phyloP scores from a whole-genome alignment of 2,888 invertebrate genomes.

The Saturnia japonica region DNA sequence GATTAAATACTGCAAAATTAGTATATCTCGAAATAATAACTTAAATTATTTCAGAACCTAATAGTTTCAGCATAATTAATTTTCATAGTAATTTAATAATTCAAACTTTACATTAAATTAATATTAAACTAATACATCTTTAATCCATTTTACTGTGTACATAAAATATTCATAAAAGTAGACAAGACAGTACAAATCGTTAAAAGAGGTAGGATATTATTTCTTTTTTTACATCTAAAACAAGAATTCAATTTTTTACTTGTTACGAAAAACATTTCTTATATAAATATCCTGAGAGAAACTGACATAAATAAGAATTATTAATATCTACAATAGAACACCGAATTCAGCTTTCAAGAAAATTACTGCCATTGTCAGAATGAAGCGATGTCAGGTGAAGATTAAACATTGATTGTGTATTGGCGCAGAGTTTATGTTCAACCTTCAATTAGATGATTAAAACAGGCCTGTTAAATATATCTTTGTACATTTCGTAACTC shows the following conservation, averaged over 20 bases:
- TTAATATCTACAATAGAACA: constrained; percentile 47
- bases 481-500: background rate
- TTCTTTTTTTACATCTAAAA: background rate
- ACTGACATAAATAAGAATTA: constrained; percentile 37
- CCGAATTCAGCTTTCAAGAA: constrained; percentile 44
- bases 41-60: background rate
- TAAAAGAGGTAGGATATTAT: background rate
- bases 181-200: background rate
- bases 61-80: background rate
- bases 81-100: no score
- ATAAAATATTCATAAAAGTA: constrained; percentile 2
- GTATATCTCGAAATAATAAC: background rate
- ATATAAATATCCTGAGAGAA: constrained; percentile 1
- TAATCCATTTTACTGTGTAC: background rate
- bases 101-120: background rate
- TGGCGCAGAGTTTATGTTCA: constrained; percentile 5
- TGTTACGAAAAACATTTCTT: background rate
- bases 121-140: background rate
- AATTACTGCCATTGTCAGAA: constrained; percentile 54
- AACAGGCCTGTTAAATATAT: background rate
- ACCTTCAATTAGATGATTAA: constrained; percentile 13
- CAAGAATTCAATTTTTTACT: background rate
- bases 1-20: background rate
- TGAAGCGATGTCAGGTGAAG: constrained; percentile 38
- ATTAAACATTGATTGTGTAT: constrained; percentile 33